Base-by-base conservation (phyloP, 2,113 vertebrate genomes). In the Callionymus lyra region DNA sequence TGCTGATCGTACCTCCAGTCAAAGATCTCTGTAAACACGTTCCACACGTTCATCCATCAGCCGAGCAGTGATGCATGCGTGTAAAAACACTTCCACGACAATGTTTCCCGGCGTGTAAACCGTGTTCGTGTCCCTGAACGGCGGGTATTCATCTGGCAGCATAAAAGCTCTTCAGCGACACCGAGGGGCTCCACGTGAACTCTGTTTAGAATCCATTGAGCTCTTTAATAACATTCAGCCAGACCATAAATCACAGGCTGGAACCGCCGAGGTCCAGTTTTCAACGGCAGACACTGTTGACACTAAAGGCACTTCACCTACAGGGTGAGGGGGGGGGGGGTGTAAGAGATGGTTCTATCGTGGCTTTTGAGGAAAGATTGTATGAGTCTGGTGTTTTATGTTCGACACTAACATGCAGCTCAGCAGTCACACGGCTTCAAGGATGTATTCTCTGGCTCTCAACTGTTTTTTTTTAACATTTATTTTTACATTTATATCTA, bases 171-270 rank as follows among this genome's bases (percentile, higher is more conserved):
- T 41, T 65, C 33, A 50, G 59, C 58, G 41, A 59, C 49, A 66
- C 62, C 52, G 48, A n/a, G n/a, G 10, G 4, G 31, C 37, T 40
- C 47, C 45, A 33, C 39, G 60, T 55, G 60, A 69, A 68, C 56
- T 66, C 8, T 74, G 68, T 75, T 73, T 75, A 59, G 46, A 71
- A 53, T 74, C 59, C 63, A 51, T 74, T 76, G 76, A 77, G 64
- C 52, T 62, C 56, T 81, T 83, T 79, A 79, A 80, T 80, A 83
- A 79, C 60, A 78, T 76, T 74, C 63, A 55, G 59, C 50, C 37
- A 70, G 62, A 59, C 70, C 42, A 73, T 85, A 78, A 82, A 83
- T 82, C 79, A 85, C 16, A 3, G 61, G 65, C 59, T 58, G 62
- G 72, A 75, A 69, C 70, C 61, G 62, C 53, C 72, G 61, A n/a